Conservation (phyloP, 2,797 vertebrate genomes). For the Schizopygopsis malacanthus region DNA sequence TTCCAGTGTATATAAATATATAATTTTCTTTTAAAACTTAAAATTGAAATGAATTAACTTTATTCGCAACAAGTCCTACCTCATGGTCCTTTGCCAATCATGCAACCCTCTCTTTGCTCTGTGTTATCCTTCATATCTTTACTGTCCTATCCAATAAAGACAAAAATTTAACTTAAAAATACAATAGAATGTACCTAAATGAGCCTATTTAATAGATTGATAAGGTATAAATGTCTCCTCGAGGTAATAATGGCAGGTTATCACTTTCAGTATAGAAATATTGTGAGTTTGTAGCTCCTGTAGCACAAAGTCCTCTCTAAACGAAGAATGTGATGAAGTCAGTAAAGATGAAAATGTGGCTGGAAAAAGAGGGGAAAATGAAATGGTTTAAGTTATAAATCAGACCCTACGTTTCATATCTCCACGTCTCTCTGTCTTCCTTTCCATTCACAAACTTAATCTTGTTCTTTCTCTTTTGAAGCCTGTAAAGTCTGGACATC, state of each 20-base stretch:
- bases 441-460: conserved; percentile 49
- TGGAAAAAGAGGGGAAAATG: conserved; percentile 15
- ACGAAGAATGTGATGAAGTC: not conserved
- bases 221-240: not conserved
- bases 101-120: not conserved
- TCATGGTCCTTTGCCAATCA: not conserved
- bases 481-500: conserved; percentile 51
- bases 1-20: not conserved
- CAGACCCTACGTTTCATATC: conserved; percentile 31
- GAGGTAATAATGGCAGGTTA: not conserved
- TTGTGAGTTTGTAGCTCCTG: conserved; percentile 18
- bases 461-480: conserved; percentile 49
- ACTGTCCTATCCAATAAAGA: not conserved
- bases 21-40: not conserved
- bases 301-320: not conserved
- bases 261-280: not conserved
- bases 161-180: not conserved
- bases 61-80: not conserved
- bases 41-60: not conserved
- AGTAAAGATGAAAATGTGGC: conserved; percentile 10
- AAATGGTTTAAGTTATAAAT: conserved; percentile 33
- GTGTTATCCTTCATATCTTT: not conserved
- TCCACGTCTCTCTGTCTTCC: conserved; percentile 24
- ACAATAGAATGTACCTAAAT: not conserved
- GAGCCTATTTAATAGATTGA: not conserved